Conservation (phyloP, 2,888 invertebrate genomes). For the Psylliodes chrysocephalus region DNA sequence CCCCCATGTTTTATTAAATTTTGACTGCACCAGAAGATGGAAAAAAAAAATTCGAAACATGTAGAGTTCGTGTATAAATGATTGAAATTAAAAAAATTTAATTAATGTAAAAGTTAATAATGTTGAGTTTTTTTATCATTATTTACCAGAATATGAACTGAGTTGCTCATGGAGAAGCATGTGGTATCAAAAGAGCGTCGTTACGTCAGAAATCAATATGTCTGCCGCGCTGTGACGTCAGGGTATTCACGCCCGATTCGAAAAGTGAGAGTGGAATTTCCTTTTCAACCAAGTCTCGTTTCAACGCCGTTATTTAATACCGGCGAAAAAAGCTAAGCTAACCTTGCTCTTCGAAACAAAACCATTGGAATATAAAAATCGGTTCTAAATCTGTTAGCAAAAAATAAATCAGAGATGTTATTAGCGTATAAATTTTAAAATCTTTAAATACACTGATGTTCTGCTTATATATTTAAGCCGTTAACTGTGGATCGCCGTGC, state of each 20-base stretch:
- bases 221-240: constrained; percentile 52
- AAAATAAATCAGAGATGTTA: constrained; percentile 1
- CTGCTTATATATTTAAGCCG: too few species aligned
- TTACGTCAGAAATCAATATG: constrained; percentile 42
- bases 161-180: background rate
- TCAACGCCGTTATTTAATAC: background rate
- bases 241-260: constrained; percentile 45
- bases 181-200: background rate
- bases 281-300: background rate
- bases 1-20: too few species aligned
- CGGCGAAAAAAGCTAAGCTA: background rate
- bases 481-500: too few species aligned
- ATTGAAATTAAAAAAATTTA: background rate
- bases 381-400: constrained; percentile 1
- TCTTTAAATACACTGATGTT: background rate
- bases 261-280: constrained; percentile 54
- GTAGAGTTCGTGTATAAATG: background rate
- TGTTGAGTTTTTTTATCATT: too few species aligned
- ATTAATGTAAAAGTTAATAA: too few species aligned
- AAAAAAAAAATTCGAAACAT: background rate
- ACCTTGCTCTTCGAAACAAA: constrained; percentile 1
- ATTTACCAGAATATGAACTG: too few species aligned
- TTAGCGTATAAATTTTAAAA: background rate
- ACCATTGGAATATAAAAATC: background rate
- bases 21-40: too few species aligned